Evolutionary conservation across 2,888 invertebrate genomes (phyloP), one percentile per base, ranked within the genome.

Genomic region (Neoaliturus tenellus): DNA sequence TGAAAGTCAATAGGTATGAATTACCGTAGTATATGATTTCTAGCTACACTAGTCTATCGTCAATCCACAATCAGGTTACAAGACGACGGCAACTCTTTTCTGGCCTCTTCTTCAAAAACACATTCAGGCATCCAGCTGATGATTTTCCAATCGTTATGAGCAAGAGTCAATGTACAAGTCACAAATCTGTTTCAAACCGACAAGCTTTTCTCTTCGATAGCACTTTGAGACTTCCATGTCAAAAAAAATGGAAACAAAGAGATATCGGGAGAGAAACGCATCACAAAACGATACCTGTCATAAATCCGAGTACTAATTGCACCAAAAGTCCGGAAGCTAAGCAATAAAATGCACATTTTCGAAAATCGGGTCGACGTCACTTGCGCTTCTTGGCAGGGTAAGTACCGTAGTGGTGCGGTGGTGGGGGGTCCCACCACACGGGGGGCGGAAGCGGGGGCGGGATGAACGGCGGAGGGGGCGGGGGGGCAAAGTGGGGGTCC

Each of bases 401-500:
- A 80, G 78, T 84, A 69, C 84, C 78, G 39, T 69, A 73, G 31
- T 82, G 71, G 31, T 48, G 80, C 23, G 23, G 82, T 8, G 69
- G 80, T 17, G 81, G 71, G 0, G 71, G 80, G 39, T 39, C 69
- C 25, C 67, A 44, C 84, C 84, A 84, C 81, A 73, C 75, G 28
- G 67, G n/a, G 20, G 80, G 67, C 1, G 78, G 33, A 12, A 39
- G 83, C 14, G 35, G 83, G 23, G 83, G 80, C 33, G 81, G 81
- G n/a, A 33, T 81, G 0, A 73, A 0, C 6, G 48, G 35, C 20
- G 55, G 39, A 14, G 83, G 83, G 0, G 85, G 83, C 44, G 28
- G 83, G 25, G 55, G 69, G 83, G 90, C 85, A 90, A 73, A 89
- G 89, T 86, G 88, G 85, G 83, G 84, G 86, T 87, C 84, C 81